Evolutionary conservation across 2,797 vertebrate genomes (phyloP).

Genomic region (Sebastes umbrosus): DNA sequence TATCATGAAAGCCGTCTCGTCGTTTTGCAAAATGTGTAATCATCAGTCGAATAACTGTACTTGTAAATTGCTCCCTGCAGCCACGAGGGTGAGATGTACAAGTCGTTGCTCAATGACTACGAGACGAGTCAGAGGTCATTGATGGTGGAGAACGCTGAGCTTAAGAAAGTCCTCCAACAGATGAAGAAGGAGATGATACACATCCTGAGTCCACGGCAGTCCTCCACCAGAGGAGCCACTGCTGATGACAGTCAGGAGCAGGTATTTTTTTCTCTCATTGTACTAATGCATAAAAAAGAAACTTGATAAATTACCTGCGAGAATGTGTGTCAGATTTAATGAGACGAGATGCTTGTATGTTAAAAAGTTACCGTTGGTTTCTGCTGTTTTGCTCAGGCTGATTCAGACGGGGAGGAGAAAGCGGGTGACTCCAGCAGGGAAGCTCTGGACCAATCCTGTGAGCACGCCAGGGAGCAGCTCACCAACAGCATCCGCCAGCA

Average conservation of each 20-base stretch:
- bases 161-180: conserved; percentile 96
- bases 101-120: conserved; percentile 90
- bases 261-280: conserved; percentile 67
- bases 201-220: conserved; percentile 88
- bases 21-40: not conserved
- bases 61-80: conserved; percentile 66
- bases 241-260: conserved; percentile 85
- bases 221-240: conserved; percentile 80
- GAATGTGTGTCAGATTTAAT: not conserved
- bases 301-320: not conserved
- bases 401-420: conserved; percentile 90
- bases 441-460: conserved; percentile 91
- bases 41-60: not conserved
- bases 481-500: conserved; percentile 96
- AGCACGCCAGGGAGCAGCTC: conserved; percentile 92
- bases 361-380: not conserved
- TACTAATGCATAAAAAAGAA: too few relatives aligned
- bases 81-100: conserved; percentile 96
- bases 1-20: conserved; percentile 43
- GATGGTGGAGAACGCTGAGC: conserved; percentile 93
- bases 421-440: conserved; percentile 86
- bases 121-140: conserved; percentile 90
- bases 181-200: conserved; percentile 98
- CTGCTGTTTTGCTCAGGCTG: conserved; percentile 70
- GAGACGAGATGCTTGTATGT: not conserved